Conservation (phyloP, 2,888 invertebrate species). For the Boloria euphrosyne region DNA sequence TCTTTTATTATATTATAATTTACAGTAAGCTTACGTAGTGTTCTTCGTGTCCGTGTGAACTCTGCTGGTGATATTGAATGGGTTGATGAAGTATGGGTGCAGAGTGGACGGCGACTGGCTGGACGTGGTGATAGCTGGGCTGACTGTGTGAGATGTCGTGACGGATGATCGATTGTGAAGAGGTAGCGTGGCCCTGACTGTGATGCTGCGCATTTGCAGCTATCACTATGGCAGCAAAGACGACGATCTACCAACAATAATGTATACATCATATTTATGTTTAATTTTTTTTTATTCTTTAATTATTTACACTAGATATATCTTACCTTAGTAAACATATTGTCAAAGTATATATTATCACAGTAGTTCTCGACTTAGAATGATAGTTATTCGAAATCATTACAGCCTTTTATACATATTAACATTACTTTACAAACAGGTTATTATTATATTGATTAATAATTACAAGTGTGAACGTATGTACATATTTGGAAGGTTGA, state of each 20-base stretch:
- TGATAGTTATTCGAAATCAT: constrained; percentile 49
- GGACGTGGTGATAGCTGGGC: constrained; percentile 34
- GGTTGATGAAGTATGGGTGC: constrained; percentile 19
- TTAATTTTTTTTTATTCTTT: neutral
- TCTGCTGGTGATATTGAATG: neutral
- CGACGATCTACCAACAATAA: constrained; percentile 20
- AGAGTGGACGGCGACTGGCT: constrained; percentile 25
- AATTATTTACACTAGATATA: neutral
- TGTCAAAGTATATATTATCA: constrained; percentile 41
- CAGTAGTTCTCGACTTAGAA: constrained; percentile 48
- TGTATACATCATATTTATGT: neutral
- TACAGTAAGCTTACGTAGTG: constrained; percentile 1
- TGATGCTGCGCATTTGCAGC: constrained; percentile 51
- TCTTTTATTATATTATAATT: too few species aligned
- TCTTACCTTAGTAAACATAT: constrained; percentile 50
- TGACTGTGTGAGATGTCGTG: constrained; percentile 39
- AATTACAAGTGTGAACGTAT: neutral
- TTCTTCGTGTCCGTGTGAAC: neutral
- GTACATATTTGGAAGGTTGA: constrained; percentile 7
- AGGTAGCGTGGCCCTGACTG: constrained; percentile 44
- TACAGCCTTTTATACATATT: constrained; percentile 55
- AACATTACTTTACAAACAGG: constrained; percentile 19
- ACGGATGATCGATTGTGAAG: constrained; percentile 40
- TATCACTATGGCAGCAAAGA: constrained; percentile 39
- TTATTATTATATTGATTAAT: constrained; percentile 27